phyloP scores from a whole-genome alignment of 2,888 invertebrate species.

The Ectemnius lituratus region DNA sequence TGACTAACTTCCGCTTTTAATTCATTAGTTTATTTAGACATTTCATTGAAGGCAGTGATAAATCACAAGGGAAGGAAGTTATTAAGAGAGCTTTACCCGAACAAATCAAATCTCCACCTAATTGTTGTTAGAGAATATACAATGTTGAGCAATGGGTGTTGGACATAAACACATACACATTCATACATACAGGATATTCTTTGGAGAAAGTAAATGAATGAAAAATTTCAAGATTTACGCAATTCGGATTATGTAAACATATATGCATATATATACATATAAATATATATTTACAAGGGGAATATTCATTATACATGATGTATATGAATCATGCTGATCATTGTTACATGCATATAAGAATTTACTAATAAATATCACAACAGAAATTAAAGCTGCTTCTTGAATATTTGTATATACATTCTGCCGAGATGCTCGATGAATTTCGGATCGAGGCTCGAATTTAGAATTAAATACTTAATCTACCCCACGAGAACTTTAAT shows the following conservation, averaged over 20 bases:
- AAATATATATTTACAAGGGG: constrained; percentile 54
- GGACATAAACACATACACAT: constrained; percentile 42
- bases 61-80: constrained; percentile 7
- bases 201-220: too few species aligned
- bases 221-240: too few species aligned
- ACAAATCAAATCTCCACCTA: constrained; percentile 30
- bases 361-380: constrained; percentile 62
- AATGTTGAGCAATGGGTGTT: constrained; percentile 46
- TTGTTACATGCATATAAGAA: constrained; percentile 60
- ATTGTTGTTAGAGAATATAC: constrained; percentile 36
- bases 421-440: too few species aligned
- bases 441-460: too few species aligned
- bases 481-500: too few species aligned
- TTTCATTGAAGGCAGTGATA: too few species aligned
- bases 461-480: too few species aligned
- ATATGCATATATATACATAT: constrained; percentile 12
- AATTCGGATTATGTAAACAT: too few species aligned
- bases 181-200: too few species aligned
- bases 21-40: too few species aligned
- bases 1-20: too few species aligned
- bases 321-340: constrained; percentile 56
- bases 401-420: too few species aligned
- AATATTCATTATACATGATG: constrained; percentile 54
- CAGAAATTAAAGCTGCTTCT: constrained; percentile 25
- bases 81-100: constrained; percentile 34